Conservation (phyloP, 2,888 invertebrate genomes). For the Hirtodrosophila trivittata region DNA sequence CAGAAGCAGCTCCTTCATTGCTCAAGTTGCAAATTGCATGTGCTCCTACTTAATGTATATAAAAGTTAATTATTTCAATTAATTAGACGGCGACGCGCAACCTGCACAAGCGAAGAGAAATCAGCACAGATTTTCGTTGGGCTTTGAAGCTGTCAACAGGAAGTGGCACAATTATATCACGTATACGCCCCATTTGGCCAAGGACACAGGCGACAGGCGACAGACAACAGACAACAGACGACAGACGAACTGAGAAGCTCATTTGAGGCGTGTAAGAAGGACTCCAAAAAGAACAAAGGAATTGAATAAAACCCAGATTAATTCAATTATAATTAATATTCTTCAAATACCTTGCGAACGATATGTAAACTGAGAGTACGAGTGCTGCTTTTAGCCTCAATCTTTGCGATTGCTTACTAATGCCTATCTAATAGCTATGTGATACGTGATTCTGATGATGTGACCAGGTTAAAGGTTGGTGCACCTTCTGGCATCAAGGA, state of each 20-base stretch:
- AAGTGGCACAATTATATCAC: neutral
- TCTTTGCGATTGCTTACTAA: too few species aligned
- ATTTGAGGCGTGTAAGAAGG: too few species aligned
- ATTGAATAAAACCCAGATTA: too few species aligned
- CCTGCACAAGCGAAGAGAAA: neutral
- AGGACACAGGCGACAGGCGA: neutral
- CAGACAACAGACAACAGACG: neutral
- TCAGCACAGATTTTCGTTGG: neutral
- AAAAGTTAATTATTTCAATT: conserved; percentile 35
- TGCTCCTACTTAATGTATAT: conserved; percentile 2
- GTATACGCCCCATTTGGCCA: conserved; percentile 9
- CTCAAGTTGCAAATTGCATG: neutral
- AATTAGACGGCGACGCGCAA: conserved; percentile 23
- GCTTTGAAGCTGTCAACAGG: conserved; percentile 9
- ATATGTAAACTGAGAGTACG: too few species aligned
- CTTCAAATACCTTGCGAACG: too few species aligned
- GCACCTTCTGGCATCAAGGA: too few species aligned
- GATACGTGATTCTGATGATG: too few species aligned
- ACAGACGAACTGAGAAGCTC: neutral
- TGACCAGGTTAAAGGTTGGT: too few species aligned
- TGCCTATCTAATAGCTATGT: too few species aligned
- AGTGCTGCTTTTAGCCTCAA: too few species aligned
- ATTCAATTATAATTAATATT: too few species aligned
- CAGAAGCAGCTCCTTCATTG: neutral
- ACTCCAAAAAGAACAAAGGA: too few species aligned